Conservation (phyloP, 64 coral and sea anemone genomes). For the Astreopora myriophthalma region DNA sequence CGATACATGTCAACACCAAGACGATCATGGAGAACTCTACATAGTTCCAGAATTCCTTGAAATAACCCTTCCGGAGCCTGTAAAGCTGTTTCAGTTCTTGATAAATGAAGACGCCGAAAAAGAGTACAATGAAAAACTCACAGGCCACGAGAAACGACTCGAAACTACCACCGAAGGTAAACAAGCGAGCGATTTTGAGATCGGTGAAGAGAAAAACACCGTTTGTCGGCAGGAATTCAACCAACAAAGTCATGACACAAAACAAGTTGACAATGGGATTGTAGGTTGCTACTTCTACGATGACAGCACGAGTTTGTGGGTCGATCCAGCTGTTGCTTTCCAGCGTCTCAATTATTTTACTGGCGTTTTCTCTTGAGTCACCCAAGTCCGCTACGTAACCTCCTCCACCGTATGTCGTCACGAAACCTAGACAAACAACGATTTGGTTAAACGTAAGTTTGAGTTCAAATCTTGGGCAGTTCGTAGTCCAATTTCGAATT, state of each 20-base stretch:
- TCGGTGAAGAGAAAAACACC: conserved; percentile 81
- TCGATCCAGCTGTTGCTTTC: conserved; percentile 82
- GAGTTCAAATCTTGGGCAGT: too few species aligned
- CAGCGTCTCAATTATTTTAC: conserved; percentile 68
- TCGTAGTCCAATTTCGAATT: too few species aligned
- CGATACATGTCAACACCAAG: conserved; percentile 69
- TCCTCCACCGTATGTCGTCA: conserved; percentile 79
- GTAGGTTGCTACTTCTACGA: conserved; percentile 74
- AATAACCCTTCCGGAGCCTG: conserved; percentile 74
- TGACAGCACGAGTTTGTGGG: conserved; percentile 68
- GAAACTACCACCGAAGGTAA: conserved; percentile 80
- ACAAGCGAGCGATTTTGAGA: conserved; percentile 84
- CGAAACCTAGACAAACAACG: conserved; percentile 32
- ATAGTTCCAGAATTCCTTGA: conserved; percentile 94
- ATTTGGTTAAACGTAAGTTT: background rate
- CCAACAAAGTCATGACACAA: conserved; percentile 82
- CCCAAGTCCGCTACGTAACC: conserved; percentile 84
- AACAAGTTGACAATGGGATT: conserved; percentile 84
- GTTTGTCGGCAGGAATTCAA: conserved; percentile 88
- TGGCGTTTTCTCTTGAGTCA: conserved; percentile 67
- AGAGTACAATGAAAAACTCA: conserved; percentile 80
- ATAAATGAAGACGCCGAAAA: conserved; percentile 87
- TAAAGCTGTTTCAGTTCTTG: conserved; percentile 87
- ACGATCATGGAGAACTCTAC: conserved; percentile 77
- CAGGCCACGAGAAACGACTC: conserved; percentile 73